Evolutionary conservation across 1,140 invertebrate species (phyloP).

Genomic region (Drosophila melanogaster): Release_6_plus_ISO1_MT NC_004354.4:2921501-2922000

Average conservation of each 20-base stretch:
- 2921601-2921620: constrained; percentile 71
- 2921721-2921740: constrained; percentile 67
- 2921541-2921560: constrained; percentile 17
- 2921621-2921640: constrained; percentile 67
- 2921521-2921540: constrained; percentile 21
- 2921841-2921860: constrained; percentile 70
- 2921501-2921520: constrained; percentile 12
- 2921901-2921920: constrained; percentile 66
- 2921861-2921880: constrained; percentile 66
- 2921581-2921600: constrained; percentile 67
- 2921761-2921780: constrained; percentile 61
- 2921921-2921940: constrained; percentile 65
- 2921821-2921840: constrained; percentile 67
- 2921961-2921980: constrained; percentile 60
- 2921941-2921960: constrained; percentile 49
- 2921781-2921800: constrained; percentile 62
- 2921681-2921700: constrained; percentile 64
- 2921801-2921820: constrained; percentile 67
- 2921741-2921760: constrained; percentile 74
- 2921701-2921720: constrained; percentile 60
- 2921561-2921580: constrained; percentile 60
- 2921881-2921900: constrained; percentile 66
- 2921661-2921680: constrained; percentile 66
- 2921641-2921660: constrained; percentile 66
- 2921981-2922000: constrained; percentile 69